A percentile compares a stretch with the other conserved stretches of the same genome.
phyloP scores from a whole-genome alignment of 2,797 vertebrate genomes.

The Pseudochirops corinnae region DNA sequence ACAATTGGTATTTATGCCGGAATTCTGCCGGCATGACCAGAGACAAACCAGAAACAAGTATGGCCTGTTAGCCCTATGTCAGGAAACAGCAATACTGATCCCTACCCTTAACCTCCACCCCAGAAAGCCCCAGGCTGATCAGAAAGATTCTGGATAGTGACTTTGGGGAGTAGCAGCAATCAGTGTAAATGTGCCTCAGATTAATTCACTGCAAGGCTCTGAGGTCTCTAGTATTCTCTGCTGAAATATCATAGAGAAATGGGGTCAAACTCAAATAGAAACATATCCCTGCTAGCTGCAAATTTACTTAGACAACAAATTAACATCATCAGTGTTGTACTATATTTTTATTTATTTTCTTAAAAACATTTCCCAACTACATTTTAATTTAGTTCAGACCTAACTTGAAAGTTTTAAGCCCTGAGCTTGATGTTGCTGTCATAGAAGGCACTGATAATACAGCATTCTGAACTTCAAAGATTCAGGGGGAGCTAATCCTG shows the following conservation, averaged over 20 bases:
- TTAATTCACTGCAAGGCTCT: not conserved
- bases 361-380: not conserved
- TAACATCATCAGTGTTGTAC: not conserved
- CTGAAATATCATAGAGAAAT: not conserved
- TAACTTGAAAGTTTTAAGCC: not conserved
- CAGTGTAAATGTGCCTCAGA: not conserved
- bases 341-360: not conserved
- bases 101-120: not conserved
- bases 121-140: not conserved
- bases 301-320: not conserved
- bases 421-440: not conserved
- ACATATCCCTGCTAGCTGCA: not conserved
- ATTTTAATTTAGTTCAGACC: not conserved
- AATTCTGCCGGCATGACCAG: not conserved
- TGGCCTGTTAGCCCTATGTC: not conserved
- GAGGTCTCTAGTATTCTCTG: not conserved
- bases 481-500: not conserved
- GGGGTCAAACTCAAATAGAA: not conserved
- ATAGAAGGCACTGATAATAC: not conserved
- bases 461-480: not conserved
- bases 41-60: not conserved
- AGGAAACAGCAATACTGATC: not conserved
- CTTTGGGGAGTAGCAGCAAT: not conserved
- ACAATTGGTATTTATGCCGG: not conserved
- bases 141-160: not conserved